Evolutionary conservation across 2,888 invertebrate genomes (phyloP).

Genomic region (Diarsia rubi): DNA sequence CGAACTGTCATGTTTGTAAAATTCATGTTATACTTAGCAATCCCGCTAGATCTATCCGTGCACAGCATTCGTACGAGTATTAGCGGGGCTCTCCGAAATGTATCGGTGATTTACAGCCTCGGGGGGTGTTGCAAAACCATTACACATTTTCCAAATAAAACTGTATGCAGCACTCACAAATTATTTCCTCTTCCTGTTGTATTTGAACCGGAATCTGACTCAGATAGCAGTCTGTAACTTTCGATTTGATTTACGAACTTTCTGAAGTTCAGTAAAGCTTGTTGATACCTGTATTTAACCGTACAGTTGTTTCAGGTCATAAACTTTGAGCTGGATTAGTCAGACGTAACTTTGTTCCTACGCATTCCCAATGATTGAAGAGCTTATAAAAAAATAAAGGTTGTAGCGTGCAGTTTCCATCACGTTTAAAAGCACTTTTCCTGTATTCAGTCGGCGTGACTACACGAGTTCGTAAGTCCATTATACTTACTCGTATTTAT

Average conservation of each 20-base stretch:
- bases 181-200: constrained; percentile 12
- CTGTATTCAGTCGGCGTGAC: constrained; percentile 52
- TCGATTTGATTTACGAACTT: constrained; percentile 14
- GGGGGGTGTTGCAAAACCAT: constrained; percentile 13
- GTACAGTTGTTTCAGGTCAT: neutral
- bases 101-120: constrained; percentile 34
- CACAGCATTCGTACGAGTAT: constrained; percentile 13
- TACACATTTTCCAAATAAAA: constrained; percentile 22
- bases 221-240: neutral
- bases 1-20: constrained; percentile 22
- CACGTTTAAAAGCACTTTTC: constrained; percentile 62
- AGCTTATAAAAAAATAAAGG: constrained; percentile 35
- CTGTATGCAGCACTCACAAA: constrained; percentile 15
- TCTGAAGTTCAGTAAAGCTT: constrained; percentile 7
- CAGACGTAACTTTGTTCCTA: constrained; percentile 8
- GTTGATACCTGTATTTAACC: constrained; percentile 1
- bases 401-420: constrained; percentile 46
- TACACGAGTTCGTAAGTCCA: constrained; percentile 45
- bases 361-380: neutral
- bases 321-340: neutral
- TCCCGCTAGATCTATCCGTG: constrained; percentile 20
- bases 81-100: constrained; percentile 23
- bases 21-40: constrained; percentile 17
- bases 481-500: constrained; percentile 38
- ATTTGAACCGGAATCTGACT: neutral